phyloP scores from a whole-genome alignment of 2,113 vertebrate species.

The Pelusios castaneus region DNA sequence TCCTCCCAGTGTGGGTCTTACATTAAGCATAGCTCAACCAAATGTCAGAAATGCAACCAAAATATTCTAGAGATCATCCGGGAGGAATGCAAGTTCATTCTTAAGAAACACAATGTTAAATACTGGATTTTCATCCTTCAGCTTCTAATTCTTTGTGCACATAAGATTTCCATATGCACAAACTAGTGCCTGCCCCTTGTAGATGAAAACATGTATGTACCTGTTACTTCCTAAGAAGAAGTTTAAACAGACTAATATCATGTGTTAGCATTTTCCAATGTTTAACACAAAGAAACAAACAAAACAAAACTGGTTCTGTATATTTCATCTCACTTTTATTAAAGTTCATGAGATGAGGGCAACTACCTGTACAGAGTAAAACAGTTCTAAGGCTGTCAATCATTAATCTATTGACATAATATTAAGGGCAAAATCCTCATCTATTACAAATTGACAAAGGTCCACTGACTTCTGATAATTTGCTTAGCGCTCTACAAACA shows the following conservation, averaged over 20 bases:
- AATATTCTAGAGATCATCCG: background rate
- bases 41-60: background rate
- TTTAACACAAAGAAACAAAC: background rate
- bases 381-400: background rate
- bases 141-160: background rate
- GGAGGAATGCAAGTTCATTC: background rate
- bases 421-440: background rate
- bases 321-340: background rate
- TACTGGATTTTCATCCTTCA: background rate
- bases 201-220: background rate
- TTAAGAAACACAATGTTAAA: background rate
- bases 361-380: background rate
- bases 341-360: background rate
- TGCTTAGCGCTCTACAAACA: background rate
- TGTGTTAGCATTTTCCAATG: background rate
- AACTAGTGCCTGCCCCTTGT: background rate
- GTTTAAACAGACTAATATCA: background rate
- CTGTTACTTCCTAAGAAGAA: background rate
- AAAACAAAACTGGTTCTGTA: background rate
- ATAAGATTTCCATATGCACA: background rate
- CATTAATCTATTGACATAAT: background rate
- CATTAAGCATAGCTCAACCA: background rate
- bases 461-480: background rate
- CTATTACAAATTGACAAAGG: background rate
- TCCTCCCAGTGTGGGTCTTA: background rate